phyloP scores from a whole-genome alignment of 37 sponge, comb jelly and placozoan genomes.

The Chondrosia reniformis region DNA sequence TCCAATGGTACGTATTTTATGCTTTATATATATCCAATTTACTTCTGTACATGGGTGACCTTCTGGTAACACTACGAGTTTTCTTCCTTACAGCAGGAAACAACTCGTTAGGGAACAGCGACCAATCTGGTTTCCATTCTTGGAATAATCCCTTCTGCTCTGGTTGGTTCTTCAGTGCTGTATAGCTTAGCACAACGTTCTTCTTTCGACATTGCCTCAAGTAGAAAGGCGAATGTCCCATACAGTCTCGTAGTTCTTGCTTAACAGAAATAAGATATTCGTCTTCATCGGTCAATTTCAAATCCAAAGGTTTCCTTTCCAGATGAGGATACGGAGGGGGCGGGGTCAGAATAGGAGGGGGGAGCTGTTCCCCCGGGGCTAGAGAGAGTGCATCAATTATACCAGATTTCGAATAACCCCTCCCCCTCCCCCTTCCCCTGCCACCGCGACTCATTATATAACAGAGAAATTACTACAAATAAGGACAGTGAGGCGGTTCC shows the following conservation, averaged over 20 bases:
- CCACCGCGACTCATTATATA: constrained; percentile 16
- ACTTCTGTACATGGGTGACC: no score
- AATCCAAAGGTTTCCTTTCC: background rate
- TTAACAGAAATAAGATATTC: background rate
- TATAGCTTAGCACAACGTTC: no score
- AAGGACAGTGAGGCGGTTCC: no score
- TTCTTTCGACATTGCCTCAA: background rate
- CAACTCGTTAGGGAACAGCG: background rate
- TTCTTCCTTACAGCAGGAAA: background rate
- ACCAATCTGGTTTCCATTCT: constrained; percentile 10
- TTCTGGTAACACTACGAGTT: background rate
- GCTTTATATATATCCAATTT: no score
- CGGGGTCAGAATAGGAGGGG: constrained; percentile 13
- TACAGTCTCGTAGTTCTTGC: background rate
- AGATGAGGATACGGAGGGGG: constrained; percentile 7
- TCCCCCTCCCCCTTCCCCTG: background rate
- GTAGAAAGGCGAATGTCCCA: background rate
- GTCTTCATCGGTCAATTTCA: constrained; percentile 6
- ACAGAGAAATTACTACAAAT: background rate
- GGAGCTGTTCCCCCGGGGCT: background rate
- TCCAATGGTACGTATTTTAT: no score
- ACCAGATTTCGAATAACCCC: background rate
- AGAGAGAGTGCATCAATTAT: constrained; percentile 2
- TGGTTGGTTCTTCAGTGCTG: background rate
- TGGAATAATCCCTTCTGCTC: background rate